Conservation (phyloP, 2,113 vertebrate species). For the Notarius quadriscutis region DNA sequence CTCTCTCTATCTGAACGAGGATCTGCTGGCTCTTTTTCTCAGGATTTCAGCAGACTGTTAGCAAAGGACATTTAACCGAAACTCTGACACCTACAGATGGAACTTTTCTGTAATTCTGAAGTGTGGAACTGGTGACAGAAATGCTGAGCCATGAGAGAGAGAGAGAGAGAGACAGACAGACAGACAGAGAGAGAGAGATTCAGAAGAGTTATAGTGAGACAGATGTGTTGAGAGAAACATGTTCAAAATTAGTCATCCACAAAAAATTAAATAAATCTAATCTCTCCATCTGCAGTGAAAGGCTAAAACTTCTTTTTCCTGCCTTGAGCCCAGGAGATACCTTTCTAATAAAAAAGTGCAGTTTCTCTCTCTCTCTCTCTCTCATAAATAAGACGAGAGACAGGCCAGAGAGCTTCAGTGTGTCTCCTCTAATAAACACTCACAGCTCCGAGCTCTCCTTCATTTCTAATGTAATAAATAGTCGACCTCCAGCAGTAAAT, state of each 20-base stretch:
- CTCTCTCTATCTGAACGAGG: background rate
- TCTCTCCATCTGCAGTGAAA: conserved; percentile 7
- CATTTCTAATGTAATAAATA: conserved; percentile 46
- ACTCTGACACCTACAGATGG: conserved; percentile 32
- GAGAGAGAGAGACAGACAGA: background rate
- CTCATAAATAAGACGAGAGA: background rate
- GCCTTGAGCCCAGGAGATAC: conserved; percentile 18
- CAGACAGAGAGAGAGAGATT: background rate
- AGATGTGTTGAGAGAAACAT: conserved; percentile 21
- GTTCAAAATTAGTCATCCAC: conserved; percentile 24
- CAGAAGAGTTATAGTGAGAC: conserved; percentile 13
- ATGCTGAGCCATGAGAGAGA: conserved; percentile 3
- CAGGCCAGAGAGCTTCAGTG: conserved; percentile 16
- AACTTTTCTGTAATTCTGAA: conserved; percentile 14
- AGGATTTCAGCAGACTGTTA: conserved; percentile 8
- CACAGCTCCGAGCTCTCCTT: conserved; percentile 1
- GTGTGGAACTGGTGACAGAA: conserved; percentile 17
- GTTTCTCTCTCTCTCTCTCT: conserved; percentile 2
- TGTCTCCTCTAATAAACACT: conserved; percentile 38
- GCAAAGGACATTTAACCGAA: conserved; percentile 3
- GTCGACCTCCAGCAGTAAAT: conserved; percentile 48
- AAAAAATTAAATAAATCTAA: conserved; percentile 17
- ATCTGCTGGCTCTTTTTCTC: conserved; percentile 1
- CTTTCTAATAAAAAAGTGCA: conserved; percentile 17
- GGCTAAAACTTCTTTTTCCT: background rate